Evolutionary conservation across 2,113 vertebrate species (phyloP).

Genomic region (Osmerus mordax): DNA sequence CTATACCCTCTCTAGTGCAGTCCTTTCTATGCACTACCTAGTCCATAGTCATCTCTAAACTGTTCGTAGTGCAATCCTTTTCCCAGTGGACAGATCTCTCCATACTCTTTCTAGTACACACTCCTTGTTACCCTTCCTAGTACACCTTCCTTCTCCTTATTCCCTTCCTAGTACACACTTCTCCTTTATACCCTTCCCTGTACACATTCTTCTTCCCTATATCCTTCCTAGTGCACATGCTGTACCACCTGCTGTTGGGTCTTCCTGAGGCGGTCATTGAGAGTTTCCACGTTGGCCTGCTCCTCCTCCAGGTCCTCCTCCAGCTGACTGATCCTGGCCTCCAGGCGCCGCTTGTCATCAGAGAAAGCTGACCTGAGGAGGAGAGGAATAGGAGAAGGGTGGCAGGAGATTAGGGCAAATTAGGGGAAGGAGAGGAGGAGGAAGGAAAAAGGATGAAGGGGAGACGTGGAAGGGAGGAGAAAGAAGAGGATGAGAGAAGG

Average conservation of each 20-base stretch:
- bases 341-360: slow-evolving; percentile 87
- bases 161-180: neutral
- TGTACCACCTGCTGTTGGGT: slow-evolving; percentile 82
- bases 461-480: neutral
- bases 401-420: too few relatives aligned
- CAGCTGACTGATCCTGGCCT: slow-evolving; percentile 81
- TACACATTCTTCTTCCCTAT: neutral
- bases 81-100: neutral
- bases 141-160: neutral
- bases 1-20: neutral
- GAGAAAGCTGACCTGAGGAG: slow-evolving; percentile 74
- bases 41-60: neutral
- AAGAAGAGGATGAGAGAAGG: neutral
- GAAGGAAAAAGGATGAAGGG: neutral
- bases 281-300: slow-evolving; percentile 79
- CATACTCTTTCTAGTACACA: neutral
- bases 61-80: too few relatives aligned
- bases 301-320: slow-evolving; percentile 96
- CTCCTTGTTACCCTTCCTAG: neutral
- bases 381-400: neutral
- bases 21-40: neutral
- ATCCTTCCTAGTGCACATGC: neutral
- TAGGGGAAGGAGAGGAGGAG: neutral
- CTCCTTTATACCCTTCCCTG: neutral
- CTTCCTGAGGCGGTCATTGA: slow-evolving; percentile 87